Base-by-base conservation (phyloP, 2,797 vertebrate genomes). In the Sparus aurata region DNA sequence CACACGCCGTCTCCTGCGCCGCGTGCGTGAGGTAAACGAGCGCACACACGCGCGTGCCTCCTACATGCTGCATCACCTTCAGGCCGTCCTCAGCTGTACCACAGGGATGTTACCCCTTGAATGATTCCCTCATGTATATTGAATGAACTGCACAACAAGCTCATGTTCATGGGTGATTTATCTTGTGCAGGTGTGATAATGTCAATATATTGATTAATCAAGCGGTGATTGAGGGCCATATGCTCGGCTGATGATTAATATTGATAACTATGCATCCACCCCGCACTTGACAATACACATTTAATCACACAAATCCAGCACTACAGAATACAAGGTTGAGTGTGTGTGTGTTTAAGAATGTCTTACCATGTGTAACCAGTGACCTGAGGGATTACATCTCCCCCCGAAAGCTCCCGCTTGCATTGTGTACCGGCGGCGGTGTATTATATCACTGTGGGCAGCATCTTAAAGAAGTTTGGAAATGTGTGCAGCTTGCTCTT, bases 121-220 rank as follows among this genome's bases (percentile, higher is more conserved):
- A 86, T 86, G 87, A 88, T 90, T 84, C 80, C 67, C 87, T 90
- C 82, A 88, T 89, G 86, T 92, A 85, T 88, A 90, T 82, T 89
- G 87, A 93, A 91, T 91, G 87, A 92, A 86, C 80, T 79, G 77
- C 86, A 85, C 86, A 89, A 88, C 87, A 82, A 86, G 81, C 79
- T 91, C 87, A 89, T 90, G 89, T 86, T 85, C 88, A 84, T 22
- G 71, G 82, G 86, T 91, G 91, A 93, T 92, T 91, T 88, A 89
- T 94, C 89, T 89, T 82, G 57, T 12, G 38, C 88, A 85, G 92
- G 90, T 91, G 87, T 75, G 85, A 93, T 90, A 69, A 77, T 82
- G 88, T 90, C 91, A 81, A 94, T 93, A 88, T 83, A 89, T 93
- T 85, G 92, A 93, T 93, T 78, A 79, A 93, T 92, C 87, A 90